Percentiles rank a stretch among this genome's conserved stretches.
Evolutionary conservation across 2,888 invertebrate species (phyloP).

Genomic region (Oithona nana): DNA sequence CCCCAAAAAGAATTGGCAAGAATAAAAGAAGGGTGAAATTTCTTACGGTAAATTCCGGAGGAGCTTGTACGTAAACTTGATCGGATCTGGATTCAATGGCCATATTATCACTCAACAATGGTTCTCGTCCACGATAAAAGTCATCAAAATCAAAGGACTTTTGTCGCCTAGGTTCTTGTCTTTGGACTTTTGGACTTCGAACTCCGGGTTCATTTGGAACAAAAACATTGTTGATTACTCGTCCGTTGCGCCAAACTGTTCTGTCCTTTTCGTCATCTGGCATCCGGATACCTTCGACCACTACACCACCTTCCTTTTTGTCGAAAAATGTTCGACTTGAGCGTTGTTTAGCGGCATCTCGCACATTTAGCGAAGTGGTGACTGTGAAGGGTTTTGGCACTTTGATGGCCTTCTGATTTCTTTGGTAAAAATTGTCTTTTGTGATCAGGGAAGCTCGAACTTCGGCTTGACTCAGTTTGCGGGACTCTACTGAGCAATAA

Average conservation of each 20-base stretch:
- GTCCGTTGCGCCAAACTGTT: slow-evolving; percentile 67
- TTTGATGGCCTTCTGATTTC: neutral
- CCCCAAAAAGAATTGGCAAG: too few relatives aligned
- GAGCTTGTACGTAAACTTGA: neutral
- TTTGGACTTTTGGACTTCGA: neutral
- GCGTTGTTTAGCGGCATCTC: neutral
- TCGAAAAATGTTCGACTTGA: neutral
- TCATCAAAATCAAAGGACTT: neutral
- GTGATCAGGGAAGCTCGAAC: neutral
- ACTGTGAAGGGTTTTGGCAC: slow-evolving; percentile 6
- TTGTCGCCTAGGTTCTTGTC: neutral
- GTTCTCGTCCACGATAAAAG: neutral
- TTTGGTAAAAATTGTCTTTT: slow-evolving; percentile 1
- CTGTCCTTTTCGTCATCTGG: slow-evolving; percentile 8
- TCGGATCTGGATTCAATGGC: neutral
- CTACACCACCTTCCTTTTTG: neutral
- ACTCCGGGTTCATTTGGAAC: slow-evolving; percentile 46
- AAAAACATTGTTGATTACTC: slow-evolving; percentile 64
- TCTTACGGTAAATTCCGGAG: neutral
- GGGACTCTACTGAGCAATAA: neutral
- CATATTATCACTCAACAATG: neutral
- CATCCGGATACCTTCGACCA: slow-evolving; percentile 5
- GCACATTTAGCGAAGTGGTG: neutral
- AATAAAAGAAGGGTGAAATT: too few relatives aligned
- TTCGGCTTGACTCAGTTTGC: neutral